Percentiles rank a stretch among this genome's conserved stretches.
phyloP scores from a whole-genome alignment of 2,888 invertebrate species.

The Hofmannophila pseudospretella region DNA sequence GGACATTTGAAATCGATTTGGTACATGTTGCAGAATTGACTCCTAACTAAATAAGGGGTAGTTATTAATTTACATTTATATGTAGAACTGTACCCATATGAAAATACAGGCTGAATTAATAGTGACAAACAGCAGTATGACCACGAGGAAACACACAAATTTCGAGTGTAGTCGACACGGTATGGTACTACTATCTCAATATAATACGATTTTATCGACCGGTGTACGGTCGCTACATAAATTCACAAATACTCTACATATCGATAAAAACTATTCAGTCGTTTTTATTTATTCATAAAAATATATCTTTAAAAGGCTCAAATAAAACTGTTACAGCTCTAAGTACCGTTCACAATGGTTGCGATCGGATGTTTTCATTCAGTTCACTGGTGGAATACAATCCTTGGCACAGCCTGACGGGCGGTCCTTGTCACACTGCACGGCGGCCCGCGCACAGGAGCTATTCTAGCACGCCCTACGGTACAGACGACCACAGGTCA shows the following conservation, averaged over 20 bases:
- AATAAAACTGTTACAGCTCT: slow-evolving; percentile 64
- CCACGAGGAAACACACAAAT: no score
- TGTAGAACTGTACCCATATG: no score
- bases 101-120: no score
- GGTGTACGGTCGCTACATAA: slow-evolving; percentile 58
- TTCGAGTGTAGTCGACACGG: slow-evolving; percentile 46
- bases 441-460: slow-evolving; percentile 1
- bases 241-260: slow-evolving; percentile 72
- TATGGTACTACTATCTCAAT: slow-evolving; percentile 66
- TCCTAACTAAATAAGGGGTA: no score
- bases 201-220: slow-evolving; percentile 73
- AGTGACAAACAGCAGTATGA: no score
- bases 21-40: no score
- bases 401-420: slow-evolving; percentile 33
- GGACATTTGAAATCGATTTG: no score
- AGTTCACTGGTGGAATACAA: slow-evolving; percentile 55
- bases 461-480: no score
- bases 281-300: slow-evolving; percentile 75
- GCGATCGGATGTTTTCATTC: slow-evolving; percentile 42
- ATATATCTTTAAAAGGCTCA: slow-evolving; percentile 77
- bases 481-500: no score
- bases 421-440: neutral
- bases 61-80: no score
- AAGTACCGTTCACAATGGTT: slow-evolving; percentile 42
- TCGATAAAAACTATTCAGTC: slow-evolving; percentile 77